Evolutionary conservation across 2,888 invertebrate species (phyloP).

Genomic region (Mythimna pallens): DNA sequence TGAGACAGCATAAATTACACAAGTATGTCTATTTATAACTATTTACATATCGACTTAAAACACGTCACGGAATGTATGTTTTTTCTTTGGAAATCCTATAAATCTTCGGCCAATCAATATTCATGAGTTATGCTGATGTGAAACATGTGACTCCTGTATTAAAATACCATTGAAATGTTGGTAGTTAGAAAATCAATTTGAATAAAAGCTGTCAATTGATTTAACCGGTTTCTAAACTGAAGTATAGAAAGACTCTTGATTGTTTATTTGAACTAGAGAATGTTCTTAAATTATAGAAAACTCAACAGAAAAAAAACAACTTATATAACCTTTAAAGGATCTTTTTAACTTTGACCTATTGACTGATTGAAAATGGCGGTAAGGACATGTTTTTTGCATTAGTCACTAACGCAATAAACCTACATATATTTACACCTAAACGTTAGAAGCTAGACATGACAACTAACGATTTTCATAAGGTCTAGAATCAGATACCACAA

Average conservation of each 20-base stretch:
- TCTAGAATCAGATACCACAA: constrained; percentile 34
- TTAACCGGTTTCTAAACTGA: constrained; percentile 14
- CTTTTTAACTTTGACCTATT: constrained; percentile 13
- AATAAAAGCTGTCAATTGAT: constrained; percentile 9
- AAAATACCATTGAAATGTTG: constrained; percentile 32
- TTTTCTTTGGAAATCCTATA: constrained; percentile 57
- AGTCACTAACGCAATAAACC: background rate
- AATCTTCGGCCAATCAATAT: constrained; percentile 55
- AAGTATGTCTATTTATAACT: constrained; percentile 36
- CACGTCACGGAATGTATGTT: constrained; percentile 56
- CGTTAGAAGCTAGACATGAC: background rate
- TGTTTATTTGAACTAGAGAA: background rate
- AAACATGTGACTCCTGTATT: constrained; percentile 49
- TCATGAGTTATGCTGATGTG: constrained; percentile 53
- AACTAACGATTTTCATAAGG: constrained; percentile 1
- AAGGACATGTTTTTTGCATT: background rate
- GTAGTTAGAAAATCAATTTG: constrained; percentile 25
- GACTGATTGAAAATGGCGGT: background rate
- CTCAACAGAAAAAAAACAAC: background rate
- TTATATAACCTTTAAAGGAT: background rate
- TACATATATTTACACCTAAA: background rate
- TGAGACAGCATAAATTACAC: constrained; percentile 36
- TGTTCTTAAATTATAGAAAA: background rate
- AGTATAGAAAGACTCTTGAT: background rate
- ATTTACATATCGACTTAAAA: constrained; percentile 58